Evolutionary conservation across 2,888 invertebrate genomes (phyloP).

Genomic region (Therioaphis trifolii): DNA sequence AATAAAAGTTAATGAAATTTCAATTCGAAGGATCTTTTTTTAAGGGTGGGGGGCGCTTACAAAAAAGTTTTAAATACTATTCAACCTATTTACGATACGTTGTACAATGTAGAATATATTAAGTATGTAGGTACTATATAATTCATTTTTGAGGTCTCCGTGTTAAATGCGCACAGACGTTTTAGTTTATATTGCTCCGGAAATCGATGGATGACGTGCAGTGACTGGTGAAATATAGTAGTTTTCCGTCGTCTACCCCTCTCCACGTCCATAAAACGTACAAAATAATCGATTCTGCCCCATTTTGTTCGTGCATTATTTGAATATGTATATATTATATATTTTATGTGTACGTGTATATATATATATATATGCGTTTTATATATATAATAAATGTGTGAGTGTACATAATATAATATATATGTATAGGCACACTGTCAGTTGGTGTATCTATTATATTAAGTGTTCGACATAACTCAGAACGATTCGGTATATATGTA

Average conservation of each 20-base stretch:
- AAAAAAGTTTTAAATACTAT: too few relatives aligned
- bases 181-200: slow-evolving; percentile 45
- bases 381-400: background rate
- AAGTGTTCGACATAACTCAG: slow-evolving; percentile 34
- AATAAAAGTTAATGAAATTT: too few relatives aligned
- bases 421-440: slow-evolving; percentile 10
- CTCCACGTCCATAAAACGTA: slow-evolving; percentile 22
- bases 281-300: slow-evolving; percentile 56
- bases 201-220: slow-evolving; percentile 59
- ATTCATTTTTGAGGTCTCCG: slow-evolving; percentile 31
- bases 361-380: background rate
- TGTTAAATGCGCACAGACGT: slow-evolving; percentile 16
- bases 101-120: too few relatives aligned
- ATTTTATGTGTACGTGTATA: background rate
- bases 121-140: too few relatives aligned
- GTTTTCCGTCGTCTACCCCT: slow-evolving; percentile 37
- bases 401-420: background rate
- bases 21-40: too few relatives aligned
- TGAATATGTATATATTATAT: background rate
- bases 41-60: too few relatives aligned
- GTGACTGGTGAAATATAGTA: slow-evolving; percentile 41
- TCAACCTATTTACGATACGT: too few relatives aligned
- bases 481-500: background rate
- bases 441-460: background rate
- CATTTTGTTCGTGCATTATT: slow-evolving; percentile 49